Conservation (phyloP, 2,113 vertebrate genomes). For the Peromyscus polionotus region DNA sequence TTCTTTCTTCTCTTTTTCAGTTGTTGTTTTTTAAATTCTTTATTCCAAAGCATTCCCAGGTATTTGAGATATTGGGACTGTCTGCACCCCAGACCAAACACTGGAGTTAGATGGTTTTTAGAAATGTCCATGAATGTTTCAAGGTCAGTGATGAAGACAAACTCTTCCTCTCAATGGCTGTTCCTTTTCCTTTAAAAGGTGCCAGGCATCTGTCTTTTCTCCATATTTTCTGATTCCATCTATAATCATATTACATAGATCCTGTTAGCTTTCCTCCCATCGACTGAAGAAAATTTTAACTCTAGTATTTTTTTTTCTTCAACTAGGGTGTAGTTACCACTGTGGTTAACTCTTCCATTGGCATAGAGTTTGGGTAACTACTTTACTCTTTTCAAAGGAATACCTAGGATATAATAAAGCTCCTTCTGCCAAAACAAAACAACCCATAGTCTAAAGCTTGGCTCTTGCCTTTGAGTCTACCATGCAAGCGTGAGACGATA, state of each 20-base stretch:
- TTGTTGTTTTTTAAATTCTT: neutral
- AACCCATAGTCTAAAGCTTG: neutral
- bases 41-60: neutral
- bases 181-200: neutral
- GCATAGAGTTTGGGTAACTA: neutral
- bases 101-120: neutral
- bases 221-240: neutral
- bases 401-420: neutral
- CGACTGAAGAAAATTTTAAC: neutral
- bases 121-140: neutral
- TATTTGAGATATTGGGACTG: neutral
- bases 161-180: neutral
- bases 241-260: neutral
- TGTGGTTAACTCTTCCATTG: neutral
- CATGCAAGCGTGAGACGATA: neutral
- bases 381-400: constrained; percentile 18
- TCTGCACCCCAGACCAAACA: neutral
- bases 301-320: constrained; percentile 20
- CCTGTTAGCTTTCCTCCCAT: neutral
- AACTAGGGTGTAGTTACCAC: neutral
- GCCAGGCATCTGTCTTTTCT: neutral
- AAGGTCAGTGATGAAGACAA: accelerated
- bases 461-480: neutral
- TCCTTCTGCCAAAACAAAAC: neutral
- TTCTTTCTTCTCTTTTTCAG: too few species aligned